These are phyloP conservation scores for Melospiza melodia DNA, from an alignment of 2,113 vertebrate genomes.

Conservation along the genomic window DNA sequence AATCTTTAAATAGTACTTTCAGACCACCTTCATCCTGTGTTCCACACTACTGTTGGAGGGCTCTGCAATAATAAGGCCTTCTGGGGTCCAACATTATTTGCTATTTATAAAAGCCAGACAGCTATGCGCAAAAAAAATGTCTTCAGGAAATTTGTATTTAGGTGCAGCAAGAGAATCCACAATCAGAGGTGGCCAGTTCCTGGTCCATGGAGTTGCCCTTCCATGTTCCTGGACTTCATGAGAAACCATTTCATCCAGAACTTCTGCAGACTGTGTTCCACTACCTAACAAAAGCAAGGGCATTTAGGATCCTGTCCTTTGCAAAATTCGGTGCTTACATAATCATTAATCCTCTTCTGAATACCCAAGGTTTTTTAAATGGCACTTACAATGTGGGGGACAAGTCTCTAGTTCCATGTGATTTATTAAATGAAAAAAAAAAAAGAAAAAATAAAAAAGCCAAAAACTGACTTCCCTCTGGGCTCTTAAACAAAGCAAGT, in stretches of 20 bases:
- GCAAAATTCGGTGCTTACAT: not conserved
- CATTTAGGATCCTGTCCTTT: not conserved
- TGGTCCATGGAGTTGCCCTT: not conserved
- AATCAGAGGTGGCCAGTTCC: not conserved
- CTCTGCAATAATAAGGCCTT: not conserved
- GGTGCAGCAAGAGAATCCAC: not conserved
- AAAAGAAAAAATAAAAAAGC: not conserved
- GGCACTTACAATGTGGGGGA: not conserved
- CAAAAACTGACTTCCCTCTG: slow-evolving; percentile 4
- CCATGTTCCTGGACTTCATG: not conserved
- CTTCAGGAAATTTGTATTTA: not conserved
- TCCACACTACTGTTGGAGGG: not conserved
- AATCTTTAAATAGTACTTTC: not conserved
- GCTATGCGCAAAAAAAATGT: not conserved
- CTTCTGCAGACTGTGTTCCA: not conserved
- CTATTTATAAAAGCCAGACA: not conserved
- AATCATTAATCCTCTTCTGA: slow-evolving; percentile 19
- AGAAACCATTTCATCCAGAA: not conserved
- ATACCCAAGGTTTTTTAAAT: not conserved
- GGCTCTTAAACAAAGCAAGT: slow-evolving; percentile 36
- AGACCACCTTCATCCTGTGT: not conserved
- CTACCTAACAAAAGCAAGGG: not conserved
- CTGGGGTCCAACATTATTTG: not conserved
- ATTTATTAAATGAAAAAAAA: slow-evolving; percentile 18
- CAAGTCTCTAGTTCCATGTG: not conserved